Evolutionary conservation across 2,888 invertebrate species (phyloP), one percentile per base, ranked within the genome.

Genomic region (Aethes cnicana): DNA sequence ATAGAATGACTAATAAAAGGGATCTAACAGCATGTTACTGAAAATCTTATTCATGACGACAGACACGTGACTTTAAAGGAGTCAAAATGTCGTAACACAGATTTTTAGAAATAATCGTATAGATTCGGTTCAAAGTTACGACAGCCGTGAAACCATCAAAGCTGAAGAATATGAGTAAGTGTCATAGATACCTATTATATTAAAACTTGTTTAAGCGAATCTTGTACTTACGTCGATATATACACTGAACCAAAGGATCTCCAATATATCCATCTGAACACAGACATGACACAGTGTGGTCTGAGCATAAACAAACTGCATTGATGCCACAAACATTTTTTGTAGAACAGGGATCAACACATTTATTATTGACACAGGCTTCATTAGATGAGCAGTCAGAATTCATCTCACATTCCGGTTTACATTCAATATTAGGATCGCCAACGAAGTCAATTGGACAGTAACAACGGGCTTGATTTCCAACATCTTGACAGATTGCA

Each of bases 241-340:
- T 89, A 75, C 96, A 96, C 69, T 95, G 95, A 54, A 93, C 91
- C 69, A 95, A 93, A 12, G 96, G 94, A 89, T 96, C 95, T 48
- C 97, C 97, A 55, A 93, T 92, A 68, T 93, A 95, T 43, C 95
- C 95, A 56, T 93, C 92, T 28, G 93, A 91, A 72, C 97, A 97
- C 36, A 92, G 82, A 72, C 97, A 97, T 17, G 94, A 92, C n/a
- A 96, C 94, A 2, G 95, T 94, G 69, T 97, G 97, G 69, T 96
- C 94, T 21, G 93, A 91, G 28, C 95, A 95, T 64, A 92, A 88
- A 70, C 97, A 97, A 44, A 93, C 90, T 9, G 97, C 96, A 72
- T 95, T 93, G 7, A 95, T 86, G 43, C 97, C 97, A 72, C 97
- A 97, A 30, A 95, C 83, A 56, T 92, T 92, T 33, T 92, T 92